These are phyloP conservation scores for Pristis pectinata DNA, from an alignment of 2,797 vertebrate species.

Conservation along the genomic window DNA sequence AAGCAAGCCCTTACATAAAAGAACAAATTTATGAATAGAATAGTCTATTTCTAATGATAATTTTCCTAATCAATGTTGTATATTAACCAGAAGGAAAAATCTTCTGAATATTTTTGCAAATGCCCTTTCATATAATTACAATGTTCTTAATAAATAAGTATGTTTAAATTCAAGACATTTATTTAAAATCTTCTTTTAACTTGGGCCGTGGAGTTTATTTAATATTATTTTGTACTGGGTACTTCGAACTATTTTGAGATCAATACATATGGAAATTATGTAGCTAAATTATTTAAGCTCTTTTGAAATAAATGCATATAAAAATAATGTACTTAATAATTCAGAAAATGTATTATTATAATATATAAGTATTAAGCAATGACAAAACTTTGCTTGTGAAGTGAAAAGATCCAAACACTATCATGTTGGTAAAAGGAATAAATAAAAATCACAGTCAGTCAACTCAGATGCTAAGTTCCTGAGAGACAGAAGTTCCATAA, in stretches of 20 bases:
- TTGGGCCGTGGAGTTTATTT: background rate
- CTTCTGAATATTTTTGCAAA: background rate
- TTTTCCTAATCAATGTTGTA: background rate
- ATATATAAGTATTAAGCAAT: no score
- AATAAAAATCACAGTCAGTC: no score
- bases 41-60: background rate
- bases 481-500: no score
- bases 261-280: background rate
- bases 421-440: no score
- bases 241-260: background rate
- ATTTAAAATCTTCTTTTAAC: background rate
- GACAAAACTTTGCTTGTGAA: no score
- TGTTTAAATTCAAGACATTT: background rate
- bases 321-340: no score
- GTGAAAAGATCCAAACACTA: no score
- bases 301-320: no score
- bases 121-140: background rate
- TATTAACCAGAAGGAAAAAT: background rate
- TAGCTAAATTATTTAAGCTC: no score
- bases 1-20: background rate
- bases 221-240: background rate
- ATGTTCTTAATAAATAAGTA: background rate
- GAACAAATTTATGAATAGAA: background rate
- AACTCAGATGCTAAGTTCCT: no score
- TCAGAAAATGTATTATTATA: no score